phyloP scores from a whole-genome alignment of 1,140 invertebrate genomes.

The Pseudoatta argentina region DNA sequence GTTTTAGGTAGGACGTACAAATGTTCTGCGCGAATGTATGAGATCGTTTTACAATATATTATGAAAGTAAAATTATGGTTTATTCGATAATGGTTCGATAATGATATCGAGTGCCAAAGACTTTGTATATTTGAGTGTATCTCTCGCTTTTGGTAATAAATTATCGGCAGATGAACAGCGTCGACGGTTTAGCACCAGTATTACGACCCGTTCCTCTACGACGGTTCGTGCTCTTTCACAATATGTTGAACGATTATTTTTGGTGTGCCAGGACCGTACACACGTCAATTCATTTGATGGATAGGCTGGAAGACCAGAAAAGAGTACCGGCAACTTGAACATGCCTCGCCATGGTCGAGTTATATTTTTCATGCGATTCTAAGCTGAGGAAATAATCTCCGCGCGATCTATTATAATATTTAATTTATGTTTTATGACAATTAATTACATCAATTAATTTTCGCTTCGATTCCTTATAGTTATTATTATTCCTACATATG shows the following conservation, averaged over 20 bases:
- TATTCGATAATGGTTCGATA: neutral
- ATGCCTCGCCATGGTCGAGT: neutral
- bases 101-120: neutral
- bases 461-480: neutral
- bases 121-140: conserved; percentile 3
- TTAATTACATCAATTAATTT: neutral
- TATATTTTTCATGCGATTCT: conserved; percentile 11
- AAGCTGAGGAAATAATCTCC: conserved; percentile 27
- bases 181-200: conserved; percentile 17
- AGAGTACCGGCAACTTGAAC: conserved; percentile 26
- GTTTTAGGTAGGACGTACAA: neutral
- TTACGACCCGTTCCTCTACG: conserved; percentile 19
- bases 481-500: neutral
- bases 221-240: conserved; percentile 55
- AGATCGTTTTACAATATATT: neutral
- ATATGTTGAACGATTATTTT: conserved; percentile 65
- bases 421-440: neutral
- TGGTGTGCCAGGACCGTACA: conserved; percentile 49
- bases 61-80: neutral
- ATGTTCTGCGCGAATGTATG: neutral
- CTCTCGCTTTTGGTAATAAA: conserved; percentile 34
- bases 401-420: conserved; percentile 19
- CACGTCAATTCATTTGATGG: conserved; percentile 67
- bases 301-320: conserved; percentile 63
- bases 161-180: conserved; percentile 47